These are phyloP conservation scores for Naja naja DNA, from an alignment of 2,113 vertebrate species.

Conservation along the genomic window DNA sequence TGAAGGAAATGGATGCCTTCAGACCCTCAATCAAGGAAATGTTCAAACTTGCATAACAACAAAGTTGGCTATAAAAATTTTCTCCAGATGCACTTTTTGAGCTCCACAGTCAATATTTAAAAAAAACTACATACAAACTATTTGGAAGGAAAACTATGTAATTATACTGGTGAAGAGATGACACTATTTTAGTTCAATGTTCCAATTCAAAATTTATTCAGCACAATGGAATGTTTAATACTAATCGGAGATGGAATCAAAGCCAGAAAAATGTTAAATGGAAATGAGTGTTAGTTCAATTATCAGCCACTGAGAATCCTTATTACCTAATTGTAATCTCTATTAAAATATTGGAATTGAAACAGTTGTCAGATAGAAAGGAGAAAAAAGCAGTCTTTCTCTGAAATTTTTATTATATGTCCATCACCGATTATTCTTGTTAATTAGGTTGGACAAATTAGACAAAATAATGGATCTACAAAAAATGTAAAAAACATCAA, in stretches of 20 bases:
- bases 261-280: slow-evolving; percentile 61
- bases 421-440: background rate
- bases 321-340: slow-evolving; percentile 68
- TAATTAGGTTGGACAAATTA: background rate
- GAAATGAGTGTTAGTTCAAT: slow-evolving; percentile 50
- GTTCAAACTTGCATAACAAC: background rate
- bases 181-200: slow-evolving; percentile 37
- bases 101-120: background rate
- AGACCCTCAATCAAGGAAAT: background rate
- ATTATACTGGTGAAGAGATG: slow-evolving; percentile 31
- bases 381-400: slow-evolving; percentile 45
- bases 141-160: slow-evolving; percentile 30
- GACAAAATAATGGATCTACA: background rate
- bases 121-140: slow-evolving; percentile 19
- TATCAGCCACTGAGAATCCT: slow-evolving; percentile 65
- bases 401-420: slow-evolving; percentile 33
- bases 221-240: slow-evolving; percentile 47
- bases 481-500: background rate
- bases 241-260: slow-evolving; percentile 40
- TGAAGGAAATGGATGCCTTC: background rate
- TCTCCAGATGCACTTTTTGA: background rate
- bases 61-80: background rate
- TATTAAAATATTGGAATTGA: slow-evolving; percentile 48
- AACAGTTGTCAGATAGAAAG: slow-evolving; percentile 48
- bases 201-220: slow-evolving; percentile 37